phyloP scores from a whole-genome alignment of 2,888 invertebrate species.

The Spialia ferax region DNA sequence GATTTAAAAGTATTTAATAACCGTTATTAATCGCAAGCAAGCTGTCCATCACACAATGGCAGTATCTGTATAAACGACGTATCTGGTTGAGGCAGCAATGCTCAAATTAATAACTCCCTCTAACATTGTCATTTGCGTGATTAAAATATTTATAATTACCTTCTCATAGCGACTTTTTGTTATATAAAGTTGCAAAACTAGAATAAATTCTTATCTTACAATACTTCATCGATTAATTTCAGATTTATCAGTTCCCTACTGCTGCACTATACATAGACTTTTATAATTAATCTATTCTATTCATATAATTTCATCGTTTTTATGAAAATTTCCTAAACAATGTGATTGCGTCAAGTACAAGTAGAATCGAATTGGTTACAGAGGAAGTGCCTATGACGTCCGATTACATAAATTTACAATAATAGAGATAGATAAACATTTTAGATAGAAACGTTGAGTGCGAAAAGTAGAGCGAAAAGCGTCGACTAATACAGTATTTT shows the following conservation, averaged over 20 bases:
- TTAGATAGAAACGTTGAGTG: background rate
- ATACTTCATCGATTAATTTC: constrained; percentile 3
- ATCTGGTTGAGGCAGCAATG: background rate
- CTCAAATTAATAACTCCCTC: background rate
- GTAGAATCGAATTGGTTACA: background rate
- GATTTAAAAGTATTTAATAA: background rate
- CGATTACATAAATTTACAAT: background rate
- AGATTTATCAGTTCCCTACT: constrained; percentile 5
- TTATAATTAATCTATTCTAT: background rate
- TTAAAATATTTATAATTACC: constrained; percentile 1
- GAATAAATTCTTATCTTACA: constrained; percentile 22
- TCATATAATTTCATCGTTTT: background rate
- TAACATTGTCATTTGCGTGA: constrained; percentile 1
- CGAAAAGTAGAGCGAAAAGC: constrained; percentile 7
- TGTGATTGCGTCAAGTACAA: background rate
- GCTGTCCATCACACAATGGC: constrained; percentile 17
- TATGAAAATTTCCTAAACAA: background rate
- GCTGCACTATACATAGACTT: background rate
- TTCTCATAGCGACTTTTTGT: constrained; percentile 7
- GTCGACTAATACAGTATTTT: background rate
- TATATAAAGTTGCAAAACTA: constrained; percentile 19
- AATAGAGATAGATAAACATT: background rate
- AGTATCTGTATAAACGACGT: constrained; percentile 11
- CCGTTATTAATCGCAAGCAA: background rate
- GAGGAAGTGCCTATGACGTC: background rate